A percentile compares a stretch with the other conserved stretches of the same genome.
phyloP scores from a whole-genome alignment of 2,113 vertebrate genomes.

The Eulemur macaco region DNA sequence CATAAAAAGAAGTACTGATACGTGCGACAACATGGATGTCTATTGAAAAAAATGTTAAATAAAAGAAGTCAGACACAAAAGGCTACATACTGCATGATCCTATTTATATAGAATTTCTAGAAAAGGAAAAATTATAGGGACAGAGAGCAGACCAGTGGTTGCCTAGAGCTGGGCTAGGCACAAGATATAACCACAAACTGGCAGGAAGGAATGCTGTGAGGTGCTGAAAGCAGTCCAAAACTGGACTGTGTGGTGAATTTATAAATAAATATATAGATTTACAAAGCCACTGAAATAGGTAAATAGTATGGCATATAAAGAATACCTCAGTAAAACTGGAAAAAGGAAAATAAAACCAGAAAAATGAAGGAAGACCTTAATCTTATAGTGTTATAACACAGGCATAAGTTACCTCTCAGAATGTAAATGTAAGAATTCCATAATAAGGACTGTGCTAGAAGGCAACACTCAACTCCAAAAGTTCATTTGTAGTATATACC shows the following conservation, averaged over 20 bases:
- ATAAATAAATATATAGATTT: neutral
- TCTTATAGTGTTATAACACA: neutral
- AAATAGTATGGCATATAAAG: neutral
- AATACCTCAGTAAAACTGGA: neutral
- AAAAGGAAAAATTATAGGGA: neutral
- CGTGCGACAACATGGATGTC: neutral
- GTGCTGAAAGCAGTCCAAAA: neutral
- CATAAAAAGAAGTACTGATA: neutral
- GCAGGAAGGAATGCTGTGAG: neutral
- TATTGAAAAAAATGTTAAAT: neutral
- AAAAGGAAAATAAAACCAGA: neutral
- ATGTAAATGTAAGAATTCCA: neutral
- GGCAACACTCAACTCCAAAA: neutral
- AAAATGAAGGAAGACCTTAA: slow-evolving; percentile 7
- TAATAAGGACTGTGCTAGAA: neutral
- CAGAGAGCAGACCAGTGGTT: neutral
- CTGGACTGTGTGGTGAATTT: neutral
- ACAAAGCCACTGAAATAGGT: neutral
- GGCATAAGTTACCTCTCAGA: neutral
- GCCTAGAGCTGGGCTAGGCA: neutral
- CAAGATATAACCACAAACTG: neutral
- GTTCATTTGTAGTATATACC: neutral
- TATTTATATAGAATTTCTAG: neutral
- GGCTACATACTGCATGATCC: neutral
- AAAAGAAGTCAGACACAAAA: neutral